Evolutionary conservation across 2,113 vertebrate genomes (phyloP), one percentile per base, ranked within the genome.

Genomic region (Puffinus mauretanicus): DNA sequence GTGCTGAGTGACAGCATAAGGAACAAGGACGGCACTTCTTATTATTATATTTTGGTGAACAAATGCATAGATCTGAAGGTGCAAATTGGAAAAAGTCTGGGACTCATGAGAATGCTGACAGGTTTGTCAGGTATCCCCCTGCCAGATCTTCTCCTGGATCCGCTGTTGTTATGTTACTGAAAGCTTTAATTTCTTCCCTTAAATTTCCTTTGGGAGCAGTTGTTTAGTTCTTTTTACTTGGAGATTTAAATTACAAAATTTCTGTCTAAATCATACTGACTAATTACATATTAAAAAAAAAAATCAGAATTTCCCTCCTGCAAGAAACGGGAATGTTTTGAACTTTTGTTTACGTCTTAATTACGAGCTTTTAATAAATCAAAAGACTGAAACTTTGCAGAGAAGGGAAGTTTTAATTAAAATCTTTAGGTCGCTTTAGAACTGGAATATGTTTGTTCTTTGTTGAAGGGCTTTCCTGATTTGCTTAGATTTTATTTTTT

Each of bases 1-100:
- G 36, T 30, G 21, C 71, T 85, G 72, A 70, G 21, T 71, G 87
- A 70, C 91, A 88, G 58, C 81, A 66, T 38, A 22, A 55, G 77
- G 57, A 90, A 34, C 52, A 88, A 78, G 70, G 85, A 46, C 1
- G 0, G 51, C 62, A 42, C 79, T 70, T 92, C 7, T 27, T 24
- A 58, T 46, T 80, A 19, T 3, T 77, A 6, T 40, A 20, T 65
- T 78, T 85, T 2, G 1, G 40, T 51, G 85, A 92, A 44, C 61
- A 86, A 95, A 89, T 71, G 38, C 78, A 54, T 49, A 55, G 36
- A 52, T 85, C 94, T 96, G 47, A 72, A 96, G 77, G 80, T 95
- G 86, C 67, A 94, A 91, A 86, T 27, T 88, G 44, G 61, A 80
- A 81, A 47, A 79, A 89, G 70, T 90, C 64, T 88, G 65, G 36